Base-by-base conservation (phyloP, 2,113 vertebrate genomes). In the Oryzias curvinotus region DNA sequence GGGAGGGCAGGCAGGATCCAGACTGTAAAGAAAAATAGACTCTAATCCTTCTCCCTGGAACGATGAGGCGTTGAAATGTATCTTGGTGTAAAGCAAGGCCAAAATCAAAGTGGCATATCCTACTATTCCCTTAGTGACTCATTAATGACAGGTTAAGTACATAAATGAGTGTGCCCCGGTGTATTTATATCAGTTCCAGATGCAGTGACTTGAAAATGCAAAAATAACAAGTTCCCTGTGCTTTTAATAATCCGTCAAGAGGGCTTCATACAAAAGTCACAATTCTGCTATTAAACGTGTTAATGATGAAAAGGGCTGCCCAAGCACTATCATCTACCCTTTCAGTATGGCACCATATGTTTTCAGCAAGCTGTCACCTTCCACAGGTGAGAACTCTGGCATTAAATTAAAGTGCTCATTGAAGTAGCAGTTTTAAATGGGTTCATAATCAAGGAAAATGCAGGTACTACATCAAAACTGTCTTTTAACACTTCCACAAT, bases 101-200 rank as follows among this genome's bases (percentile, higher is more conserved):
- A 64, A 84, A 89, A 75, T 76, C 80, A 73, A 80, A 75, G 75
- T 84, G 81, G 66, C 77, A 86, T 82, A 72, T 81, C 68, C 58
- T 47, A n/a, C 82, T 78, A 86, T 88, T 92, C 88, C 90, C 90
- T 51, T 3, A 81, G 88, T 65, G 78, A 57, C 91, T 91, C 85
- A 92, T 92, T 92, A 92, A 89, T 86, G 78, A 79, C 84, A 87
- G 83, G 87, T 89, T 92, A 91, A 91, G 78, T 86, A 87, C 87
- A 87, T 81, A 85, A 87, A 77, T 69, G 81, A 84, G 64, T 80
- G 60, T 68, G 48, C 87, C 76, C 82, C 62, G 77, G 80, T 65
- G 85, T 77, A 56, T 77, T 69, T 43, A 71, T 82, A 68, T 80
- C 62, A 46, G 59, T 74, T 80, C 81, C 62, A 66, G 69, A 80